These are phyloP conservation scores for Galeopterus variegatus DNA, from an alignment of 2,113 vertebrate genomes.

Conservation along the genomic window DNA sequence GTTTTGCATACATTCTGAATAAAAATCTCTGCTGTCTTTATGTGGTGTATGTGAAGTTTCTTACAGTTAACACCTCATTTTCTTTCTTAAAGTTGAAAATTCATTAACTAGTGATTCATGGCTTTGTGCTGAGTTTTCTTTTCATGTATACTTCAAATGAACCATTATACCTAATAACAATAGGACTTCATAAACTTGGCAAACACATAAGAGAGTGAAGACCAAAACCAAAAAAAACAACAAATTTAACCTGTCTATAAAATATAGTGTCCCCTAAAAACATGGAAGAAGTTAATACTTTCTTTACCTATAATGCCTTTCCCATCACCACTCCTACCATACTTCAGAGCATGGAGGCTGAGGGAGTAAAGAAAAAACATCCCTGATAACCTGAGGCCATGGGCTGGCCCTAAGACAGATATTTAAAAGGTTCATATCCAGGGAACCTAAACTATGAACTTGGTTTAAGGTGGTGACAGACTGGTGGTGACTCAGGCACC, in stretches of 20 bases:
- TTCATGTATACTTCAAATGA: background rate
- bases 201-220: background rate
- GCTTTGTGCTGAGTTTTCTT: background rate
- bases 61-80: background rate
- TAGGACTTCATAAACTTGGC: background rate
- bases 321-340: background rate
- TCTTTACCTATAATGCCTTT: background rate
- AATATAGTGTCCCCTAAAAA: background rate
- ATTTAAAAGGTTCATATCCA: background rate
- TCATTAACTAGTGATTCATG: background rate
- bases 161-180: conserved; percentile 14
- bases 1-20: background rate
- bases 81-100: conserved; percentile 28
- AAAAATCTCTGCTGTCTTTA: background rate
- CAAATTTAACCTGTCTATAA: background rate
- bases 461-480: background rate
- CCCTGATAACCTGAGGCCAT: background rate
- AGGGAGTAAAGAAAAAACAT: background rate
- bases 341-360: background rate
- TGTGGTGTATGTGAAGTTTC: background rate
- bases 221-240: background rate
- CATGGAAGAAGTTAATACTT: background rate
- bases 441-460: background rate
- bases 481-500: background rate
- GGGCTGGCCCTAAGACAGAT: background rate